Evolutionary conservation across 2,888 invertebrate species (phyloP).

Genomic region (Deilephila porcellus): DNA sequence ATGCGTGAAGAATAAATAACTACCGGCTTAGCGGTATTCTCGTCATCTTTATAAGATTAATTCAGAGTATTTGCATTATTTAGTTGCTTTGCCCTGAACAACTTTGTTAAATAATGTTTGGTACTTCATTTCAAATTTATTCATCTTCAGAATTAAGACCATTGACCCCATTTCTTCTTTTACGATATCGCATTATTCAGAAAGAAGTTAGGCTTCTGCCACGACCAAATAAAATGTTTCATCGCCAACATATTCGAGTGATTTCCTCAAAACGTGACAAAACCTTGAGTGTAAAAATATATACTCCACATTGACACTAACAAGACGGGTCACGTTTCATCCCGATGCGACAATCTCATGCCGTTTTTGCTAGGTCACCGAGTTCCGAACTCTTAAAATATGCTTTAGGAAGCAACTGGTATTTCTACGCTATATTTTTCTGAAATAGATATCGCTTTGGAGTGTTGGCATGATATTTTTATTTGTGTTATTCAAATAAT

Average conservation of each 20-base stretch:
- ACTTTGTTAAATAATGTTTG: no score
- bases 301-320: not conserved
- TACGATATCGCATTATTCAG: no score
- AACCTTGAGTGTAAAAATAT: not conserved
- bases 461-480: slow-evolving; percentile 3
- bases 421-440: not conserved
- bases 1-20: no score
- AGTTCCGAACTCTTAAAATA: not conserved
- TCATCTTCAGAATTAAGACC: no score
- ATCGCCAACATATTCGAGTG: not conserved
- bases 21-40: no score
- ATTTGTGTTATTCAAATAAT: slow-evolving; percentile 13
- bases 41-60: no score
- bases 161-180: no score
- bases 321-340: slow-evolving; percentile 6
- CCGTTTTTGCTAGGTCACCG: not conserved
- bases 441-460: not conserved
- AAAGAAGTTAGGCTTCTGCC: no score
- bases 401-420: slow-evolving; percentile 14
- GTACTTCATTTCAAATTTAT: no score
- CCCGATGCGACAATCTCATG: not conserved
- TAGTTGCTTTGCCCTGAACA: no score
- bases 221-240: no score
- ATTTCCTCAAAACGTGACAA: slow-evolving; percentile 6
- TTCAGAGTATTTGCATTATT: no score